Percentiles rank a stretch among this genome's conserved stretches.
Evolutionary conservation across 37 sponge, comb jelly and placozoan species (phyloP).

Genomic region (Trichoplax adhaerens): DNA sequence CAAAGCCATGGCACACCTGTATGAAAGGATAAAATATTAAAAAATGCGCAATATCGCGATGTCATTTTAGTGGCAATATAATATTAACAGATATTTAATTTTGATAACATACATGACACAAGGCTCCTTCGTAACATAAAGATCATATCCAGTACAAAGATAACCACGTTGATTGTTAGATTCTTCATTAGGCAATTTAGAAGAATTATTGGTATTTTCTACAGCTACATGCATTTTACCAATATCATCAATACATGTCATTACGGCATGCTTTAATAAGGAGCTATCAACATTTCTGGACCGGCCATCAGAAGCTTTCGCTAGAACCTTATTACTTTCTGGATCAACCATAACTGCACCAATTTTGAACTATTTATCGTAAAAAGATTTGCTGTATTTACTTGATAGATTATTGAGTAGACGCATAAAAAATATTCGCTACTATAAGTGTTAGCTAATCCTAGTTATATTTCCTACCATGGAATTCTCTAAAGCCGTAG

Average conservation of each 20-base stretch:
- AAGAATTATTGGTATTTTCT: neutral
- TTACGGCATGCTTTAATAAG: slow-evolving; percentile 66
- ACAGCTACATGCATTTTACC: slow-evolving; percentile 34
- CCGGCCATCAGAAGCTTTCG: slow-evolving; percentile 16
- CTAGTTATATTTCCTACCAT: neutral
- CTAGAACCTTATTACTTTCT: slow-evolving; percentile 15
- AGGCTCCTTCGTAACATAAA: slow-evolving; percentile 67
- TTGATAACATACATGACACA: slow-evolving; percentile 58
- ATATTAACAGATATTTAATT: too few relatives aligned
- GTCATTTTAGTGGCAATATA: too few relatives aligned
- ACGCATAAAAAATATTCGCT: neutral
- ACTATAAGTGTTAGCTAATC: neutral
- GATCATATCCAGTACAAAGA: slow-evolving; percentile 84
- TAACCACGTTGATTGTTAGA: slow-evolving; percentile 21
- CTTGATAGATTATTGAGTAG: too few relatives aligned
- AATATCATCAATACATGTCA: slow-evolving; percentile 70
- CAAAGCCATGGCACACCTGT: slow-evolving; percentile 95
- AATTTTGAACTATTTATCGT: slow-evolving; percentile 12
- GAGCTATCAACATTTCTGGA: neutral
- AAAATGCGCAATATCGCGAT: too few relatives aligned
- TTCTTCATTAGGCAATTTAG: slow-evolving; percentile 22
- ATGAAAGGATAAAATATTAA: neutral
- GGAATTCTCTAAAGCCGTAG: slow-evolving; percentile 10
- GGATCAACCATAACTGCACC: slow-evolving; percentile 74
- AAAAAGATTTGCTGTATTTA: too few relatives aligned